Percentiles rank a stretch among this genome's conserved stretches.
Conservation (phyloP, 64 coral and sea anemone genomes). For the Orbicella faveolata region DNA sequence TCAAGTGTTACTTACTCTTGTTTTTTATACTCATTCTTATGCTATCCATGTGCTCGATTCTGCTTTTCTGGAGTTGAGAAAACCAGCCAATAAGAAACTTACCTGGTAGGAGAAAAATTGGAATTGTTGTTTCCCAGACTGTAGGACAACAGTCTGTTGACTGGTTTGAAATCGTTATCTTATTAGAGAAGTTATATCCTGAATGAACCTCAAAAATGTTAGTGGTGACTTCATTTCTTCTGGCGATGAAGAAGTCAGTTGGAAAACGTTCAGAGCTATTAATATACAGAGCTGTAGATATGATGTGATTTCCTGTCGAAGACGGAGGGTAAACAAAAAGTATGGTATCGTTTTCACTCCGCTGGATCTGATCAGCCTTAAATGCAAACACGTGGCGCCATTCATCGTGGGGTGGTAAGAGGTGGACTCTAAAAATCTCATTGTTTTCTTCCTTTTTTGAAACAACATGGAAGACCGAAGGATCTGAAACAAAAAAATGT, state of each 20-base stretch:
- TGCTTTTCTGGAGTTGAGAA: too few relatives aligned
- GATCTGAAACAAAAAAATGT: neutral
- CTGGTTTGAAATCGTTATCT: neutral
- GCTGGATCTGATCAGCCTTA: constrained; percentile 13
- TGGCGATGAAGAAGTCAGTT: constrained; percentile 34
- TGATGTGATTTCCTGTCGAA: neutral
- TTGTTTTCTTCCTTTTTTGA: constrained; percentile 15
- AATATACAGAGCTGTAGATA: neutral
- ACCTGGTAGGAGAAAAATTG: neutral
- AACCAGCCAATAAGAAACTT: neutral
- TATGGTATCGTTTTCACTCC: constrained; percentile 23
- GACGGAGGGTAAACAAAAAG: constrained; percentile 33
- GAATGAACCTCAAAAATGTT: neutral
- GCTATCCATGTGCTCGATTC: too few relatives aligned
- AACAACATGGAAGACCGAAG: constrained; percentile 19
- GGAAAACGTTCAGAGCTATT: constrained; percentile 13
- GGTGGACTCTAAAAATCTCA: constrained; percentile 7
- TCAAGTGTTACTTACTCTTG: too few relatives aligned
- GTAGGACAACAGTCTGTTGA: constrained; percentile 5
- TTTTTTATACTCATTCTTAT: too few relatives aligned
- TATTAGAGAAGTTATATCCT: neutral
- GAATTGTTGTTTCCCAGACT: neutral
- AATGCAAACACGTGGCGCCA: constrained; percentile 45
- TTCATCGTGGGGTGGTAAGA: constrained; percentile 21
- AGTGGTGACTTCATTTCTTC: neutral